phyloP scores from a whole-genome alignment of 2,797 vertebrate genomes.

The Uromys caudimaculatus region DNA sequence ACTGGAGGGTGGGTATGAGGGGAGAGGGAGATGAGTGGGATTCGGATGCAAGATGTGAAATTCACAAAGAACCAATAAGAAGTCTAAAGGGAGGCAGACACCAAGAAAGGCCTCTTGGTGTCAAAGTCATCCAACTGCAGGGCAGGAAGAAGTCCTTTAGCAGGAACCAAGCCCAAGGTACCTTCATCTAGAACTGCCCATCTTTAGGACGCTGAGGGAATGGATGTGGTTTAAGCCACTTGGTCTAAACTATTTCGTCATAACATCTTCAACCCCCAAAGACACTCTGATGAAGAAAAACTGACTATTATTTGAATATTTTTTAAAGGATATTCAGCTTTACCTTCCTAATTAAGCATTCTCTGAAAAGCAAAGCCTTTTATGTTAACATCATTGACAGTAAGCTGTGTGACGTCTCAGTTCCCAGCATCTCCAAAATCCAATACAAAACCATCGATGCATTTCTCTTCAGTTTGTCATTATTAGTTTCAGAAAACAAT shows the following conservation, averaged over 20 bases:
- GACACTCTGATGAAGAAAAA: not conserved
- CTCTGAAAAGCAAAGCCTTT: constrained; percentile 39
- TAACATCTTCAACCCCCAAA: not conserved
- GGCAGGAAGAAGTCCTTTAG: not conserved
- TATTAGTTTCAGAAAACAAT: constrained; percentile 46
- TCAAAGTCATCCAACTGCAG: not conserved
- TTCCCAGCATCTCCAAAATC: not conserved
- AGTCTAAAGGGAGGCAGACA: not conserved
- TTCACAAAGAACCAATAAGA: not conserved
- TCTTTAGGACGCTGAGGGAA: not conserved
- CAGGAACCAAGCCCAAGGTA: not conserved
- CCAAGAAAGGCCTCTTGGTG: not conserved
- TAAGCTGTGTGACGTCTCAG: not conserved
- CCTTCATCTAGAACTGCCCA: not conserved
- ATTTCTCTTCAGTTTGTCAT: constrained; percentile 17
- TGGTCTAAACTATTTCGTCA: not conserved
- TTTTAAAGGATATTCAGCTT: constrained; percentile 22
- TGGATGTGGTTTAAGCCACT: not conserved
- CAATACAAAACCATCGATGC: not conserved
- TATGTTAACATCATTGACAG: not conserved
- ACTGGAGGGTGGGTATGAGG: not conserved
- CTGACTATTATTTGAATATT: not conserved
- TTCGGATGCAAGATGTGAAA: not conserved
- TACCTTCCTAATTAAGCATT: constrained; percentile 30
- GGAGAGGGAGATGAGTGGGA: not conserved